A percentile compares a stretch with the other conserved stretches of the same genome.
Evolutionary conservation across 2,797 vertebrate species (phyloP).

Genomic region (Pseudochirops corinnae): DNA sequence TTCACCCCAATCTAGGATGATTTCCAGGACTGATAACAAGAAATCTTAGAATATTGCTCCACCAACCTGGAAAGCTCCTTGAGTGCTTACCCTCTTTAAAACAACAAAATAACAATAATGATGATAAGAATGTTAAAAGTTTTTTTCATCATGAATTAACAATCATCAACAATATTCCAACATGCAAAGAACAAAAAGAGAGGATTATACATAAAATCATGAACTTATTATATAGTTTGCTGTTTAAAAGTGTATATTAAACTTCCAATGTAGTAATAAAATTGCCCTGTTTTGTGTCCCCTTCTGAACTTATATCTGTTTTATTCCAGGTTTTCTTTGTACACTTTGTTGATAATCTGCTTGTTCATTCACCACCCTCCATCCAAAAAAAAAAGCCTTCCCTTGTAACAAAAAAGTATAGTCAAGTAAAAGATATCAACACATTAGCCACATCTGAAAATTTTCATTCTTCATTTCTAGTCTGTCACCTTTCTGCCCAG

Average conservation of each 20-base stretch:
- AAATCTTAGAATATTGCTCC: background rate
- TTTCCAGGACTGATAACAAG: slow-evolving; percentile 14
- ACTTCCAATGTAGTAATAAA: background rate
- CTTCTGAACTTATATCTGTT: background rate
- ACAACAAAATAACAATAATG: background rate
- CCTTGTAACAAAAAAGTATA: background rate
- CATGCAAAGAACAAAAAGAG: background rate
- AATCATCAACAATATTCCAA: background rate
- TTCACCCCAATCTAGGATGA: background rate
- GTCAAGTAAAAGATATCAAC: background rate
- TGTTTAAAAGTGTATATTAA: background rate
- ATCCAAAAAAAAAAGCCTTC: background rate
- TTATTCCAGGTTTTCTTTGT: background rate
- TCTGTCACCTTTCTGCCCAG: background rate
- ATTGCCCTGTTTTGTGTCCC: background rate
- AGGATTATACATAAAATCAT: background rate
- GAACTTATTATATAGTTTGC: background rate
- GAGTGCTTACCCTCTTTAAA: background rate
- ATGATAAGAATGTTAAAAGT: background rate
- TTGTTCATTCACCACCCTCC: background rate
- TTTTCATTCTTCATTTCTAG: background rate
- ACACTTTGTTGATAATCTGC: background rate
- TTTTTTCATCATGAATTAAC: background rate
- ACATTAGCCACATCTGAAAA: background rate
- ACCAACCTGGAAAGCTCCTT: background rate